Percentiles rank a stretch among this genome's conserved stretches.
Evolutionary conservation across 2,797 vertebrate species (phyloP).

Genomic region (Rhadinocentrus ornatus): DNA sequence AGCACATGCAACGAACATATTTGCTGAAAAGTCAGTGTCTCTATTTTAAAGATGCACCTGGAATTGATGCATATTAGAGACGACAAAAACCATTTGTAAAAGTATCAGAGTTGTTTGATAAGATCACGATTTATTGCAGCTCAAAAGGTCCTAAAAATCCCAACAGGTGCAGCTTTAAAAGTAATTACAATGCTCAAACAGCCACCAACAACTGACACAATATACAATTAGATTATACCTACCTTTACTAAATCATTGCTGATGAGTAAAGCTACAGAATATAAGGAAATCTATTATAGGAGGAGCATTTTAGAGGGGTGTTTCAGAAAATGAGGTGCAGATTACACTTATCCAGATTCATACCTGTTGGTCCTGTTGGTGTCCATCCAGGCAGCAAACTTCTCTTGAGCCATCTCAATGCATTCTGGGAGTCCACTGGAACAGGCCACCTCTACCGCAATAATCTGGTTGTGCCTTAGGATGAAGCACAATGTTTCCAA

Average conservation of each 20-base stretch:
- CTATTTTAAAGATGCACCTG: conserved; percentile 42
- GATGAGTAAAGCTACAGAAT: conserved; percentile 45
- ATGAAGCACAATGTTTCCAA: conserved; percentile 29
- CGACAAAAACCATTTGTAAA: background rate
- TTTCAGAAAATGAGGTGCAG: conserved; percentile 1
- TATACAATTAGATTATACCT: conserved; percentile 19
- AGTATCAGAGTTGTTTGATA: background rate
- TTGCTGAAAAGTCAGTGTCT: background rate
- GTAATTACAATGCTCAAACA: conserved; percentile 12
- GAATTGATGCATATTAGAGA: background rate
- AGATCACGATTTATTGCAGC: background rate
- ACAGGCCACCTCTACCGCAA: conserved; percentile 76
- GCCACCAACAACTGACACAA: background rate
- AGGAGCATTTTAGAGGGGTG: background rate
- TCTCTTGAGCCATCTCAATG: conserved; percentile 48
- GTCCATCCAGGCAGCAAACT: conserved; percentile 72
- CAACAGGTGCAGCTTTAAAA: conserved; percentile 32
- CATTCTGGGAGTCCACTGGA: conserved; percentile 71
- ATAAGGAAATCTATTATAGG: conserved; percentile 25
- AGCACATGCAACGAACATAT: background rate
- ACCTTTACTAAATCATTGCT: conserved; percentile 41
- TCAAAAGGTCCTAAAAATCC: background rate
- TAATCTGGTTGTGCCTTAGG: conserved; percentile 75
- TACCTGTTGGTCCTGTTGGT: conserved; percentile 52
- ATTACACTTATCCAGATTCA: background rate